These are phyloP conservation scores for Leptopilina myrica DNA, from an alignment of 2,888 invertebrate species.

Conservation along the genomic window DNA sequence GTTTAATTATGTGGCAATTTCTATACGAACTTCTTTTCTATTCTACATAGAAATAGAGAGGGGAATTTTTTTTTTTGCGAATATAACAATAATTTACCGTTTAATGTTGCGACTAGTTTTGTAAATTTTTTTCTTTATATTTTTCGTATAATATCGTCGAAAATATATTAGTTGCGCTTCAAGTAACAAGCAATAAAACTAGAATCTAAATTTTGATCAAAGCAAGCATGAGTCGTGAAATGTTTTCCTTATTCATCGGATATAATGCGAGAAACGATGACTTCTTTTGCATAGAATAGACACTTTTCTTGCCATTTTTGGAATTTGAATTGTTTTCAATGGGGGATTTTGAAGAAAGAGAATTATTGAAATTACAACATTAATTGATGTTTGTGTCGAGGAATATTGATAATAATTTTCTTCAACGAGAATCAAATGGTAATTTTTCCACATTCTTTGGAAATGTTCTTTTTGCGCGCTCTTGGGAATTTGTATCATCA, in stretches of 20 bases:
- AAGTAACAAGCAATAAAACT: constrained; percentile 2
- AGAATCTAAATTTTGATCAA: constrained; percentile 30
- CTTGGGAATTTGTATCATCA: no score
- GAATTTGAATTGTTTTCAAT: not conserved
- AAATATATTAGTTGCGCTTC: not conserved
- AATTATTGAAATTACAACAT: not conserved
- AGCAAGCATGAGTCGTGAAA: not conserved
- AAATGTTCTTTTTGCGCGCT: not conserved
- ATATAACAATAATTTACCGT: constrained; percentile 32
- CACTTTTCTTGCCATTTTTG: constrained; percentile 18
- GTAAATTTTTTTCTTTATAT: not conserved
- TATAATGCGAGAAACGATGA: constrained; percentile 9
- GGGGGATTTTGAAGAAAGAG: not conserved
- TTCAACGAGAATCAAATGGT: no score
- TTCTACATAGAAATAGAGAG: constrained; percentile 41
- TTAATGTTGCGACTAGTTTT: constrained; percentile 27
- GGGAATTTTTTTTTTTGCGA: not conserved
- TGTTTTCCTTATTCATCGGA: constrained; percentile 6
- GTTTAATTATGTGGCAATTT: constrained; percentile 68
- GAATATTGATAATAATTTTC: not conserved
- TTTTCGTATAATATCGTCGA: not conserved
- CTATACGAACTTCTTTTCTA: constrained; percentile 42
- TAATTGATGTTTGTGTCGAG: not conserved
- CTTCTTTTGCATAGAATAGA: constrained; percentile 39
- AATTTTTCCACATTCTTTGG: not conserved